phyloP scores from a whole-genome alignment of 2,888 invertebrate species.

The Tinea semifulvella region DNA sequence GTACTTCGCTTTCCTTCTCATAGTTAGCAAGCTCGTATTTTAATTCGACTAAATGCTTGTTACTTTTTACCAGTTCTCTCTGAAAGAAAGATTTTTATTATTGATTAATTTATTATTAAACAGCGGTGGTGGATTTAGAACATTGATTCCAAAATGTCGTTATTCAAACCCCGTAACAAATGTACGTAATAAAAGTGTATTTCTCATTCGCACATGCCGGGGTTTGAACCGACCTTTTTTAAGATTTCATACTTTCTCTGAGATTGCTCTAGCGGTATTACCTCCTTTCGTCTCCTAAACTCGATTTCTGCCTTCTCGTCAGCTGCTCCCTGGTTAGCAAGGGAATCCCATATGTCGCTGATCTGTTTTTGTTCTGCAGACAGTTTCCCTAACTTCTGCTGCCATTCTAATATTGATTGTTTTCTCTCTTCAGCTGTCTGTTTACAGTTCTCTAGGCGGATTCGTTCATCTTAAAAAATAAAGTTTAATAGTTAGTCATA shows the following conservation, averaged over 20 bases:
- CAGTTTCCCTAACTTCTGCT: slow-evolving; percentile 23
- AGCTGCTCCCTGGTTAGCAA: slow-evolving; percentile 32
- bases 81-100: slow-evolving; percentile 22
- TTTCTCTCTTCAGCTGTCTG: slow-evolving; percentile 31
- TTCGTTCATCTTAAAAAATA: no score
- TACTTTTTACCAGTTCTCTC: slow-evolving; percentile 42
- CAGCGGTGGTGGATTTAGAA: no score
- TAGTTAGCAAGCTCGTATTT: slow-evolving; percentile 23
- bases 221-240: no score
- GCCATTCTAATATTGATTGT: slow-evolving; percentile 31
- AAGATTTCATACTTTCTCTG: no score
- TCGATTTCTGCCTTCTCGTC: slow-evolving; percentile 28
- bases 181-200: no score
- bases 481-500: no score
- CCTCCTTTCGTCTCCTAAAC: slow-evolving; percentile 36
- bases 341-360: slow-evolving; percentile 38
- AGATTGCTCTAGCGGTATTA: slow-evolving; percentile 18
- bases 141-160: no score
- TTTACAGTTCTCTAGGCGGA: no score
- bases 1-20: slow-evolving; percentile 23
- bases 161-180: no score
- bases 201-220: no score
- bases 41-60: slow-evolving; percentile 31
- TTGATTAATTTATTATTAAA: no score
- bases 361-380: slow-evolving; percentile 28